Percentiles rank a stretch among this genome's conserved stretches.
Conservation (phyloP, 2,888 invertebrate species). For the Leucozona laternaria region DNA sequence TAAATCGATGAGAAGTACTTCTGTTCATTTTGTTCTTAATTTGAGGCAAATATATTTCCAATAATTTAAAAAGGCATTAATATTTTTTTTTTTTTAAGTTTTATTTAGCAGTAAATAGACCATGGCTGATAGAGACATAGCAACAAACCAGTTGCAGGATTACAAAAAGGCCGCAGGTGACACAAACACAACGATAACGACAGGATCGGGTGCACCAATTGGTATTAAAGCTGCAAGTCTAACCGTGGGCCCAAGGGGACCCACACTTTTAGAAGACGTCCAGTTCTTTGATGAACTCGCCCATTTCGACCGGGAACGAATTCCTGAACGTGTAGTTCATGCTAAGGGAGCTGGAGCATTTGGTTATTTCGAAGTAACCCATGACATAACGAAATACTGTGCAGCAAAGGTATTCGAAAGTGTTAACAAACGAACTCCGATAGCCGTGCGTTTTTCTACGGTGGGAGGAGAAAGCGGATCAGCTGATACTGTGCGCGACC, state of each 20-base stretch:
- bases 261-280: constrained; percentile 93
- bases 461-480: constrained; percentile 96
- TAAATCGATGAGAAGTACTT: not conserved
- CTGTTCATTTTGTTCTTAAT: not conserved
- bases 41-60: not conserved
- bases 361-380: constrained; percentile 95
- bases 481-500: constrained; percentile 95
- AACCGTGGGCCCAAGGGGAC: constrained; percentile 94
- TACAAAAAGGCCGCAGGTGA: constrained; percentile 86
- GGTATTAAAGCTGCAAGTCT: constrained; percentile 86
- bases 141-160: constrained; percentile 87
- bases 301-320: constrained; percentile 95
- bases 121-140: constrained; percentile 85
- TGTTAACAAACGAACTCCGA: constrained; percentile 91
- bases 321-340: constrained; percentile 97
- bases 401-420: constrained; percentile 91
- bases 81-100: not conserved
- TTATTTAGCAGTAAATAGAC: not conserved
- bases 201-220: constrained; percentile 92
- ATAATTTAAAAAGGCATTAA: not conserved
- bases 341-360: constrained; percentile 97
- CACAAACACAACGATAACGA: constrained; percentile 87
- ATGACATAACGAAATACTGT: constrained; percentile 91
- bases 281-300: constrained; percentile 91
- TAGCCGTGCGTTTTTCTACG: constrained; percentile 92